Evolutionary conservation across 1,140 invertebrate species (phyloP), one percentile per base, ranked within the genome.

Genomic region (Tyrophagus putrescentiae): DNA sequence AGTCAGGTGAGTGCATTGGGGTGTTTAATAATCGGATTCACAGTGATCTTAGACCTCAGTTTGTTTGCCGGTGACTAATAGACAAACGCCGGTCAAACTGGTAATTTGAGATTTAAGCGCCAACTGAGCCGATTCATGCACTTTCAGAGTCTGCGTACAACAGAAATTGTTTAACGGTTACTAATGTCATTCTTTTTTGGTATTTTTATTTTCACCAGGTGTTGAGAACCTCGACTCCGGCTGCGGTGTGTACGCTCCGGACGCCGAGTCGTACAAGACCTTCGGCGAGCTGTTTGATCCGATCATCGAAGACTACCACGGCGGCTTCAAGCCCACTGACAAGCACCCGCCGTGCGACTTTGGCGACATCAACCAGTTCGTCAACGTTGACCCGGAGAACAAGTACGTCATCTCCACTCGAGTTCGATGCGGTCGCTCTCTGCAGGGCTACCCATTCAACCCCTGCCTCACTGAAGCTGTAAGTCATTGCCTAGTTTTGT

Each of bases 291-390:
- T 96, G 62, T 95, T 95, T 71, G 87, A 95, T 74, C 89, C 90
- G 70, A 91, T 95, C 76, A 95, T 95, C 70, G 87, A 94, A 69
- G 90, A 94, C 70, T 95, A 95, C 77, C 90, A 95, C 74, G 79
- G 78, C 71, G 89, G 90, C 68, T 94, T 93, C 79, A 88, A 86
- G 77, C 85, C 88, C 73, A 84, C 81, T 67, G 86, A 91, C 75
- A 85, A 87, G 71, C 93, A 97, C 73, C 94, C 93, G 1, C 73
- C 82, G 29, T 84, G 83, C 73, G 84, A 92, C 76, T 95, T 92
- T 75, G 94, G 94, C 69, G 89, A 97, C 76, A 83, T 87, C 29
- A 81, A 82, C 72, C 80, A 80, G 64, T 82, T 97, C 63, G 82
- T 83, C 67, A 89, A 96, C 72, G 77, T 97, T 54, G 92, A 97